phyloP scores from a whole-genome alignment of 2,797 vertebrate genomes.

The Betta splendens region DNA sequence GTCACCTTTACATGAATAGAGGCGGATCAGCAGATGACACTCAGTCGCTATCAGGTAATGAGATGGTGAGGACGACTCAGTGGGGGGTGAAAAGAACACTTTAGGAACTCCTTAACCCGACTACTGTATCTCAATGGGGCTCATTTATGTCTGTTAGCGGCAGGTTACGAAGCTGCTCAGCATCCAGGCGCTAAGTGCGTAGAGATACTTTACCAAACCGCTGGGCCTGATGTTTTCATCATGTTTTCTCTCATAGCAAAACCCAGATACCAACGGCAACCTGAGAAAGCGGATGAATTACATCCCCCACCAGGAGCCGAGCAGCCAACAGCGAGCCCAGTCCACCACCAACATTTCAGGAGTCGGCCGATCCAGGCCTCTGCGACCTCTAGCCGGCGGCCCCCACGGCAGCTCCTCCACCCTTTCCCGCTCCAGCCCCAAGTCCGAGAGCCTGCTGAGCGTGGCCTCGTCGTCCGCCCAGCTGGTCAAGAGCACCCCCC shows the following conservation, averaged over 20 bases:
- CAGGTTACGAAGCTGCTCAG: too few relatives aligned
- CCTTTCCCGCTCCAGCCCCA: constrained; percentile 87
- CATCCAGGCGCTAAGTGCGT: too few relatives aligned
- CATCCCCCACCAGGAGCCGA: constrained; percentile 81
- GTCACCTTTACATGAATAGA: too few relatives aligned
- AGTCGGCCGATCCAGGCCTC: constrained; percentile 60
- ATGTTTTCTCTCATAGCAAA: constrained; percentile 75
- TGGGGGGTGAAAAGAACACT: too few relatives aligned
- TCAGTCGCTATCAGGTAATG: too few relatives aligned
- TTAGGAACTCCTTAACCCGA: too few relatives aligned
- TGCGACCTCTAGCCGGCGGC: constrained; percentile 72
- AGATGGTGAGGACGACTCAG: too few relatives aligned
- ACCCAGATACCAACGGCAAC: constrained; percentile 89
- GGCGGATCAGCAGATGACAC: too few relatives aligned
- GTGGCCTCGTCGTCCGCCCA: constrained; percentile 79
- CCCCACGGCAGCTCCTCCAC: constrained; percentile 75
- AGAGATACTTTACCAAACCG: too few relatives aligned
- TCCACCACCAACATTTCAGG: constrained; percentile 79
- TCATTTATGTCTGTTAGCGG: too few relatives aligned
- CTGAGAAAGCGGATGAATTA: constrained; percentile 92
- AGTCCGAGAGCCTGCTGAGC: constrained; percentile 87
- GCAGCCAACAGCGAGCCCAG: constrained; percentile 81
- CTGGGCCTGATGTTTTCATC: background rate
- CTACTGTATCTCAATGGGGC: too few relatives aligned
- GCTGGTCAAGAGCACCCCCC: constrained; percentile 82